phyloP scores from a whole-genome alignment of 2,888 invertebrate species.

The Oscheius sp. region DNA sequence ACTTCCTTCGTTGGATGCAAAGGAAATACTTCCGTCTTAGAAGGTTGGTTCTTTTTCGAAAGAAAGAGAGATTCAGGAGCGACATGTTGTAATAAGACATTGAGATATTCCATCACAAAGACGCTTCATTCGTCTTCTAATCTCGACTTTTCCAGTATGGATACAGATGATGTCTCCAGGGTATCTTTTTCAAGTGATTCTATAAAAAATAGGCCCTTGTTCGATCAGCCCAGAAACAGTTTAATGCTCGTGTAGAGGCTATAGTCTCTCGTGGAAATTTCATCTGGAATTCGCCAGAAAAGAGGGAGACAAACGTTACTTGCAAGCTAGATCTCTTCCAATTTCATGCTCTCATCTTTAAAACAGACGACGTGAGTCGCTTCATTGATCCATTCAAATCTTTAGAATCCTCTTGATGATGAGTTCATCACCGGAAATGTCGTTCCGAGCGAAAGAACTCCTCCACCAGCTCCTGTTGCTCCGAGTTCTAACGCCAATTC shows the following conservation, averaged over 20 bases:
- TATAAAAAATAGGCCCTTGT: background rate
- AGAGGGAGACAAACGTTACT: background rate
- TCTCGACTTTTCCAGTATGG: background rate
- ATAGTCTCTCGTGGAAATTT: background rate
- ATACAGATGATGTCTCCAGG: background rate
- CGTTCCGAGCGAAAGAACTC: background rate
- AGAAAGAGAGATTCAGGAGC: background rate
- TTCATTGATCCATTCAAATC: no score
- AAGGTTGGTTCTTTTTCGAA: constrained; percentile 13
- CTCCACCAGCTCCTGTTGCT: background rate
- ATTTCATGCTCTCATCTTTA: constrained; percentile 9
- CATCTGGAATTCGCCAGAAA: background rate
- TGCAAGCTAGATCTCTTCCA: background rate
- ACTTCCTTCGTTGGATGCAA: constrained; percentile 8
- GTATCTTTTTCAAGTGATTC: background rate
- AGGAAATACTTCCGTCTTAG: background rate
- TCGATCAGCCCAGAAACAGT: background rate
- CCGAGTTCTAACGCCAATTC: background rate
- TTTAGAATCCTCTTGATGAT: background rate
- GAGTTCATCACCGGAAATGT: background rate
- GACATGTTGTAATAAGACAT: constrained; percentile 22
- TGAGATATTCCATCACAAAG: constrained; percentile 2
- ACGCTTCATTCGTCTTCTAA: background rate
- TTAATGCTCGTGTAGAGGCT: background rate
- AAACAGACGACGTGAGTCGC: background rate